Base-by-base conservation (phyloP, 2,113 vertebrate genomes). In the Larimichthys crocea region DNA sequence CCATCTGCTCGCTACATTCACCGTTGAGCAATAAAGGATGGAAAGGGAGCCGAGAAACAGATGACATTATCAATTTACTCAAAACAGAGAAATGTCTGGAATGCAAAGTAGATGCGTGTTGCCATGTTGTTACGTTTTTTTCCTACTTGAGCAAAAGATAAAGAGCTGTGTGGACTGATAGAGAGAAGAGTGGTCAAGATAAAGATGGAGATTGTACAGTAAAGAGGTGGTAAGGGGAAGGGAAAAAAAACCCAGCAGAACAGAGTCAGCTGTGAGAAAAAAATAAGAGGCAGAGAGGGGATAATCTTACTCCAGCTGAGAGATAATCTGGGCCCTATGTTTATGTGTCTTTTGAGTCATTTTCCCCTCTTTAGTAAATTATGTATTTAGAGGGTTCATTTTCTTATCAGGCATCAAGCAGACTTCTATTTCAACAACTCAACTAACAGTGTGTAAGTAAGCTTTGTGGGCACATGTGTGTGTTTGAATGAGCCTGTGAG, bases 351-450 rank as follows among this genome's bases (percentile, higher is more conserved):
- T 77, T 81, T 79, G 48, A 77, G 80, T 66, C 82, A 85, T 87
- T 86, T 81, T 61, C 74, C 62, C 83, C 82, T 82, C 68, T 82
- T 79, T 74, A 78, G 76, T 84, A 84, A 90, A 91, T 82, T 46
- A 88, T 87, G 75, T 81, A 78, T 90, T 89, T 86, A 55, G 67
- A 83, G 59, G 69, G 71, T 81, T 90, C 55, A 73, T 83, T 86
- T 92, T 87, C 84, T 87, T 88, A 91, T 90, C 86, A 84, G 85
- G 61, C 80, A 92, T 92, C 90, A 87, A 80, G 62, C 83, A 87
- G 86, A 63, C 80, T 87, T 53, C 61, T 65, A 80, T 84, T 89
- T 86, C 74, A 78, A 80, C 76, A 82, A 77, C 82, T 73, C 78
- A 82, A 77, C 82, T 73, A 87, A 78, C 76, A 86, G 84, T 20